Evolutionary conservation across 2,888 invertebrate genomes (phyloP).

Genomic region (Rhorus exstirpatorius): DNA sequence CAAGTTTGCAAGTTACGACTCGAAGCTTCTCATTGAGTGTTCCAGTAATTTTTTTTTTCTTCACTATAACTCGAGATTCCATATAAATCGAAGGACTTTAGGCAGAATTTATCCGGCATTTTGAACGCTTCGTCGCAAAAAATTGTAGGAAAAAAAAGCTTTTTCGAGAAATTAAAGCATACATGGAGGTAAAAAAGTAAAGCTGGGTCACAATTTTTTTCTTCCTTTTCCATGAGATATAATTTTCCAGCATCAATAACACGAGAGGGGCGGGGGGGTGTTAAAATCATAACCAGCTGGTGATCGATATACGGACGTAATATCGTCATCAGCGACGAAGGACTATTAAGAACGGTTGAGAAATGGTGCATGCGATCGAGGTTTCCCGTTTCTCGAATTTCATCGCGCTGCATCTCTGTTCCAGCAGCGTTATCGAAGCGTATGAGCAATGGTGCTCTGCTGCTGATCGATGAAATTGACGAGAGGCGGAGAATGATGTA

Average conservation of each 20-base stretch:
- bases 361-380: slow-evolving; percentile 50
- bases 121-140: too few species aligned
- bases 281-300: slow-evolving; percentile 30
- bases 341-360: slow-evolving; percentile 35
- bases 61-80: too few species aligned
- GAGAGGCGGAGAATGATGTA: slow-evolving; percentile 12
- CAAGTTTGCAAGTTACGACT: too few species aligned
- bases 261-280: background rate
- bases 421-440: slow-evolving; percentile 38
- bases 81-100: too few species aligned
- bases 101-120: too few species aligned
- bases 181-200: background rate
- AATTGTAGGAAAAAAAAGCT: too few species aligned
- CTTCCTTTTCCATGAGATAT: background rate
- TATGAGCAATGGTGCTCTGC: slow-evolving; percentile 51
- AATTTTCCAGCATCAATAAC: background rate
- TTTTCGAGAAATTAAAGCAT: too few species aligned
- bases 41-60: too few species aligned
- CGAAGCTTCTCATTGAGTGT: too few species aligned
- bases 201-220: background rate
- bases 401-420: slow-evolving; percentile 30
- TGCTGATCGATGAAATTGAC: slow-evolving; percentile 57
- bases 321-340: slow-evolving; percentile 32
- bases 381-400: slow-evolving; percentile 11
- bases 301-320: slow-evolving; percentile 38